phyloP scores from a whole-genome alignment of 2,797 vertebrate genomes.

The Microcaecilia unicolor region DNA sequence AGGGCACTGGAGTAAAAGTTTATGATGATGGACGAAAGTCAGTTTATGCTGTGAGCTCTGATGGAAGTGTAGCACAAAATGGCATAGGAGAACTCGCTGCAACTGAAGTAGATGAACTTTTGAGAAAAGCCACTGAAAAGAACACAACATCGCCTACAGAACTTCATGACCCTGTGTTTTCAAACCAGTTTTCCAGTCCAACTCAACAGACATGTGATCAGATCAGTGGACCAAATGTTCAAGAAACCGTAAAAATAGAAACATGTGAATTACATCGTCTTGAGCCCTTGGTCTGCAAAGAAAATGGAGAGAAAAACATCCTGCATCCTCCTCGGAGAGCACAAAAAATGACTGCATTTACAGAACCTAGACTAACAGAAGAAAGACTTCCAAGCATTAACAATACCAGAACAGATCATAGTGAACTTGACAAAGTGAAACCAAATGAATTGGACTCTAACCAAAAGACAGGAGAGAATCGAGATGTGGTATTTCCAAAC shows the following conservation, averaged over 20 bases:
- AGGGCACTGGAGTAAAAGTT: conserved; percentile 74
- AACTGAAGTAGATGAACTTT: conserved; percentile 77
- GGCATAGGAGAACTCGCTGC: conserved; percentile 60
- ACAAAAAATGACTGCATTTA: conserved; percentile 10
- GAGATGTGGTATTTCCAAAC: conserved; percentile 20
- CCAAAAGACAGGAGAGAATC: conserved; percentile 21
- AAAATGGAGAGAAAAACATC: no score
- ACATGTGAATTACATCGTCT: conserved; percentile 30
- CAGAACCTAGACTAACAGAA: conserved; percentile 3
- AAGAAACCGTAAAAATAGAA: conserved; percentile 23
- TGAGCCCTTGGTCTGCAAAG: conserved; percentile 9
- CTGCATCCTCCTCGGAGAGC: no score
- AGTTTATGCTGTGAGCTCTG: conserved; percentile 65
- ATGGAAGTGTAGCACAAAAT: conserved; percentile 27
- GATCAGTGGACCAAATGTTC: conserved; percentile 29
- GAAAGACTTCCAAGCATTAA: conserved; percentile 8
- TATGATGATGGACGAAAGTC: conserved; percentile 84
- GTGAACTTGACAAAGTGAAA: conserved; percentile 11
- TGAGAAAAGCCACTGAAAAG: conserved; percentile 74
- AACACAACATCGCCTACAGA: conserved; percentile 65
- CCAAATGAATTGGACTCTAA: conserved; percentile 19
- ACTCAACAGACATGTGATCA: conserved; percentile 50
- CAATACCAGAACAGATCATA: neutral
- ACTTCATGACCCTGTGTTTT: conserved; percentile 83
- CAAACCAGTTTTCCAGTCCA: conserved; percentile 67